Base-by-base conservation (phyloP, 1,140 invertebrate genomes). In the Solenopsis fugax region DNA sequence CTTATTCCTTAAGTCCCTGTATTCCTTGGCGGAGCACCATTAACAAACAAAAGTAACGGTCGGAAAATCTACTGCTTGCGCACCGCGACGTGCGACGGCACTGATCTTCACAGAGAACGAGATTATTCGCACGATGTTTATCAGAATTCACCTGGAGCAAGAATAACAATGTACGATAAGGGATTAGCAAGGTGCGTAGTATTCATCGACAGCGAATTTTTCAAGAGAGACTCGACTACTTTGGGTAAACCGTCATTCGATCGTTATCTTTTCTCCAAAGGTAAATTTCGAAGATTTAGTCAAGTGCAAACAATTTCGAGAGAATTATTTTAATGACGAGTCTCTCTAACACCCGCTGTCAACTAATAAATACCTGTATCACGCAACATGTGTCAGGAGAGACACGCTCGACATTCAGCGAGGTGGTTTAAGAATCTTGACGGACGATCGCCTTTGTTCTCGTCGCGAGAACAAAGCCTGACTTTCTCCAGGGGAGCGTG, bases 41-140 rank as follows among this genome's bases (percentile, higher is more conserved):
- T 67, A 80, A 48, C 48, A 67, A 67, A 80, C 62, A 67, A 80
- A 80, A 80, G 62, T 69, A 80, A 80, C 62, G 77, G 77, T 80
- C 37, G 77, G 52, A 54, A 67, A 69, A 80, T 54, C 48, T 41
- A 80, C 18, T 41, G 62, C 48, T 65, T 62, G n/a, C 29, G 65
- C n/a, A 34, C 45, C 34, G 60, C 60, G 48, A 24, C 45, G 60
- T 37, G 29, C 48, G 76, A 52, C 45, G 62, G 34, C 37, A 37
- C 48, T 21, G 48, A 65, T 52, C 48, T 65, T 80, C n/a, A 16
- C n/a, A 34, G 62, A 24, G n/a, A 52, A 12, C 13, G 9, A 54
- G 62, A 67, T 62, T 65, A 41, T 80, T 80, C 48, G 21, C 62
- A 80, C 48, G 76, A 80, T 80, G 48, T 80, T 80, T 65, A 80